Conservation (phyloP, 2,797 vertebrate genomes). For the Scleropages formosus region DNA sequence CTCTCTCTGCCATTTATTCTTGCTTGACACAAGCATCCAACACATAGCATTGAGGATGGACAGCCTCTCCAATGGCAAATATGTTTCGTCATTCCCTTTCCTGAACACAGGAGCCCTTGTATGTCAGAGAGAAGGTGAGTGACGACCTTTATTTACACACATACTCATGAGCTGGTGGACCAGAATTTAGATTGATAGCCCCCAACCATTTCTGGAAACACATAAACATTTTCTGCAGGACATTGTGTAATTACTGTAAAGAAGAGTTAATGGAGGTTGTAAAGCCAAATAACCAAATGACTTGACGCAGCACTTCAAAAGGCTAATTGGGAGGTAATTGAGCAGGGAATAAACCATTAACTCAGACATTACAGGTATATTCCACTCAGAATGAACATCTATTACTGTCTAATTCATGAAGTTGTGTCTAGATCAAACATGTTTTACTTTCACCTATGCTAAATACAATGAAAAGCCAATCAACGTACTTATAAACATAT, state of each 20-base stretch:
- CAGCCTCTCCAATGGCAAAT: neutral
- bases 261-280: neutral
- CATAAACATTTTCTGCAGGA: conserved; percentile 6
- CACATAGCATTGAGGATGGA: neutral
- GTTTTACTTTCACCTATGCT: neutral
- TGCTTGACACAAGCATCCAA: neutral
- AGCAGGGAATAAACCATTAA: neutral
- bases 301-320: neutral
- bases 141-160: neutral
- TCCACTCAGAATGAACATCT: neutral
- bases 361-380: conserved; percentile 6
- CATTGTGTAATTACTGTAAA: conserved; percentile 4
- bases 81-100: neutral
- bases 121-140: neutral
- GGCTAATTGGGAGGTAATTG: conserved; percentile 9
- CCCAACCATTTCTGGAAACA: neutral
- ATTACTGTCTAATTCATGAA: neutral
- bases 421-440: neutral
- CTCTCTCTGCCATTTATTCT: conserved; percentile 5
- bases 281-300: conserved; percentile 5
- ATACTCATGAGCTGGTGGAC: neutral
- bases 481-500: neutral
- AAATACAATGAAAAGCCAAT: neutral
- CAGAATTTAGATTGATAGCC: neutral
- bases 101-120: neutral